phyloP scores from a whole-genome alignment of 2,797 vertebrate genomes.

The Rhinoraja longicauda region DNA sequence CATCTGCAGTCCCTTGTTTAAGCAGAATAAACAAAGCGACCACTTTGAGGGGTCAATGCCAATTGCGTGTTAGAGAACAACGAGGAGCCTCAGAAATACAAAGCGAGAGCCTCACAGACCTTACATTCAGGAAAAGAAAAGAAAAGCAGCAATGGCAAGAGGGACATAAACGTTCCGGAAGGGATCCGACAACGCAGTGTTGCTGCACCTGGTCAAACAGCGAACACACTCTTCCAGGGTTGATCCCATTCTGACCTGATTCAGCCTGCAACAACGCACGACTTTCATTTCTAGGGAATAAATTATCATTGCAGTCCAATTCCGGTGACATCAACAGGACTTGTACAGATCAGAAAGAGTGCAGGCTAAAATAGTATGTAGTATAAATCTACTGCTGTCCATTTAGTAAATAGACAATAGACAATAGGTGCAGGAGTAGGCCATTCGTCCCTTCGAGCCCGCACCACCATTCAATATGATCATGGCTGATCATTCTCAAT shows the following conservation, averaged over 20 bases:
- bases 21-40: background rate
- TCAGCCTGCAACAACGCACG: background rate
- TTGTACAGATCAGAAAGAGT: background rate
- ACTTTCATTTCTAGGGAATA: background rate
- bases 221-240: background rate
- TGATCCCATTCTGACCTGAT: too few relatives aligned
- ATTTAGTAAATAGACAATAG: background rate
- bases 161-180: background rate
- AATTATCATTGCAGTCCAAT: background rate
- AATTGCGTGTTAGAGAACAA: background rate
- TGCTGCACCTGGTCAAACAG: background rate
- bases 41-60: background rate
- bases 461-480: too few relatives aligned
- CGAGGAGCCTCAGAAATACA: background rate
- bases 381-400: background rate
- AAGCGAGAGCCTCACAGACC: background rate
- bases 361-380: background rate
- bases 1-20: too few relatives aligned
- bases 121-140: background rate
- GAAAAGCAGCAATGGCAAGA: background rate
- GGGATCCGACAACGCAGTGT: background rate
- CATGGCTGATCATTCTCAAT: too few relatives aligned
- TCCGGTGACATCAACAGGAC: background rate
- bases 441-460: too few relatives aligned
- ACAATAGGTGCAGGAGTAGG: too few relatives aligned